Percentiles rank a stretch among this genome's conserved stretches.
Conservation (phyloP, 2,113 vertebrate species). For the Chaetops frenatus region DNA sequence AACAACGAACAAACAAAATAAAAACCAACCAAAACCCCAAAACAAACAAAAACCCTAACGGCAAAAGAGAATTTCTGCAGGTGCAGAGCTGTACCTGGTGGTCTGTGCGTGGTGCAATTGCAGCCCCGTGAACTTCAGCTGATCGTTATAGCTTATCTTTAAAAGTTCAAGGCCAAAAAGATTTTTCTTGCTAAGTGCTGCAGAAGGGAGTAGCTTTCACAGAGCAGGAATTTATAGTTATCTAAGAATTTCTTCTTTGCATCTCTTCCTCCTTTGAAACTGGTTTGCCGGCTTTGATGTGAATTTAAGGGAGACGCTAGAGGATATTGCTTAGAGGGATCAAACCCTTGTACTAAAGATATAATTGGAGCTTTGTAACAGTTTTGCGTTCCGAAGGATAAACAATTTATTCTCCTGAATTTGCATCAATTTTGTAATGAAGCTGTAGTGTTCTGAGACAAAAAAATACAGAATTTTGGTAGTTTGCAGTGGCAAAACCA, state of each 20-base stretch:
- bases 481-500: neutral
- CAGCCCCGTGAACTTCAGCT: neutral
- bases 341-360: neutral
- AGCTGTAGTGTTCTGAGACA: neutral
- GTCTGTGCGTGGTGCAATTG: neutral
- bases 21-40: neutral
- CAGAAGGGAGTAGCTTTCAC: slow-evolving; percentile 47
- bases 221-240: slow-evolving; percentile 35
- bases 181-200: neutral
- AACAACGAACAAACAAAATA: no score
- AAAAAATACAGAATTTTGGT: neutral
- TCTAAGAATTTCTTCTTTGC: slow-evolving; percentile 43
- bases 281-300: slow-evolving; percentile 58
- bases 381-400: neutral
- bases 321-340: neutral
- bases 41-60: neutral
- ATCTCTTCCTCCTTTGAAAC: slow-evolving; percentile 46
- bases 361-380: neutral
- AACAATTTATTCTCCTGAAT: neutral
- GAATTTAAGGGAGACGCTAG: neutral
- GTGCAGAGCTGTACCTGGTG: neutral
- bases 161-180: slow-evolving; percentile 44
- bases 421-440: neutral
- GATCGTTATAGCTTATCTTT: slow-evolving; percentile 28
- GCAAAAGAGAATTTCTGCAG: neutral